These are phyloP conservation scores for Formica aserva DNA, from an alignment of 2,888 invertebrate species.

Conservation along the genomic window DNA sequence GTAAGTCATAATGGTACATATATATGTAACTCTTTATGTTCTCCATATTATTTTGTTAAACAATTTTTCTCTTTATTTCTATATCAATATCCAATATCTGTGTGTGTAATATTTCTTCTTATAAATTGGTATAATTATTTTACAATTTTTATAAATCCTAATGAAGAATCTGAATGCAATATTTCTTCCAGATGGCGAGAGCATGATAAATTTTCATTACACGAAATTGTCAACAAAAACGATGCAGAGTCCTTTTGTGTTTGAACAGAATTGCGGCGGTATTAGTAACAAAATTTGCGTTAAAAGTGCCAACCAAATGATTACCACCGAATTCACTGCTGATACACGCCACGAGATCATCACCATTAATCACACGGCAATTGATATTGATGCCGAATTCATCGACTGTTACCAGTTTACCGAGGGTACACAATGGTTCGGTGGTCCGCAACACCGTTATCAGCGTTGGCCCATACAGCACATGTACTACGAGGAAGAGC, in stretches of 20 bases:
- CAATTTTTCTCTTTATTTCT: not conserved
- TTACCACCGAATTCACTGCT: too few relatives aligned
- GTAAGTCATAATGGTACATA: slow-evolving; percentile 63
- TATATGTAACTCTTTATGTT: not conserved
- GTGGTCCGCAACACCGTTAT: slow-evolving; percentile 88
- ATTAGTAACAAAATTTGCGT: slow-evolving; percentile 67
- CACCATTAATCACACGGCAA: slow-evolving; percentile 65
- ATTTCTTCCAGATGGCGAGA: slow-evolving; percentile 63
- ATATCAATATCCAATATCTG: not conserved
- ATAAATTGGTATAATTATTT: not conserved
- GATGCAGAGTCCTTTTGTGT: not conserved
- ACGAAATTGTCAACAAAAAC: slow-evolving; percentile 48
- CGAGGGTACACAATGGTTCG: slow-evolving; percentile 88
- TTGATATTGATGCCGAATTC: slow-evolving; percentile 63
- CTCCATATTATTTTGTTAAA: not conserved
- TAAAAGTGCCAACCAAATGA: slow-evolving; percentile 54
- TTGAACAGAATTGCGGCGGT: slow-evolving; percentile 56
- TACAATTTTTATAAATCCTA: not conserved
- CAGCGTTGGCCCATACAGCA: slow-evolving; percentile 90
- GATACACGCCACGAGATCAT: slow-evolving; percentile 59
- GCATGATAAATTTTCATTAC: slow-evolving; percentile 63
- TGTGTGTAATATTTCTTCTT: not conserved
- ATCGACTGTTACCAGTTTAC: slow-evolving; percentile 78
- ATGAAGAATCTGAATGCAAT: not conserved
- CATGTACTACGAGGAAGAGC: slow-evolving; percentile 87